phyloP scores from a whole-genome alignment of 2,797 vertebrate genomes.

The Adelosebastes latens region DNA sequence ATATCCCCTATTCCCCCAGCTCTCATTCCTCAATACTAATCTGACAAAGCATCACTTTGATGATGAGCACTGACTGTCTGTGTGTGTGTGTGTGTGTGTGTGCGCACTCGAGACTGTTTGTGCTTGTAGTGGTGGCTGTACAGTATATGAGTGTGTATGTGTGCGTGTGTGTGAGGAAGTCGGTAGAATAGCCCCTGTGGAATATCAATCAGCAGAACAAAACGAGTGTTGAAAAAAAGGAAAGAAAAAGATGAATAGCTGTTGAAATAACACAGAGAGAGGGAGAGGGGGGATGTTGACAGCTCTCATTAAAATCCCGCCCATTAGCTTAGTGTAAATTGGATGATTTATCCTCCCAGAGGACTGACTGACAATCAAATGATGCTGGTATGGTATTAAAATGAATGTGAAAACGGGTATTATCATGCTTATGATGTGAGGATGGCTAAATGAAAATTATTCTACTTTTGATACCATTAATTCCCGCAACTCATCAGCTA shows the following conservation, averaged over 20 bases:
- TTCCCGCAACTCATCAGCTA: slow-evolving; percentile 33
- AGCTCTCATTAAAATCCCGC: slow-evolving; percentile 78
- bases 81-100: not conserved
- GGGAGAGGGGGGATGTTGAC: slow-evolving; percentile 56
- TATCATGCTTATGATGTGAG: slow-evolving; percentile 38
- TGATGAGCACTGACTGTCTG: slow-evolving; percentile 28
- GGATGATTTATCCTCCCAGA: slow-evolving; percentile 75
- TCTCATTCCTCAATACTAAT: slow-evolving; percentile 59
- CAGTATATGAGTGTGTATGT: not conserved
- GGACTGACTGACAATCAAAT: slow-evolving; percentile 73
- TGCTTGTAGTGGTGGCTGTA: not conserved
- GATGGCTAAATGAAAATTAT: slow-evolving; percentile 38
- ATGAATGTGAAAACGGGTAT: slow-evolving; percentile 49
- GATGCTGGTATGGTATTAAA: slow-evolving; percentile 51
- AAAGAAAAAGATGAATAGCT: slow-evolving; percentile 70
- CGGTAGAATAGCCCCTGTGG: slow-evolving; percentile 48
- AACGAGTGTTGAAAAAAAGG: slow-evolving; percentile 47
- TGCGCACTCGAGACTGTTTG: slow-evolving; percentile 4
- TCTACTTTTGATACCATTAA: slow-evolving; percentile 38
- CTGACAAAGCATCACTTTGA: slow-evolving; percentile 64
- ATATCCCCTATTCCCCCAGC: slow-evolving; percentile 42
- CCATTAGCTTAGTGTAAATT: slow-evolving; percentile 78
- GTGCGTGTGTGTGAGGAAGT: slow-evolving; percentile 21
- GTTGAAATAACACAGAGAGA: slow-evolving; percentile 60
- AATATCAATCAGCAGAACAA: slow-evolving; percentile 74